phyloP scores from a whole-genome alignment of 2,888 invertebrate genomes.

The Andrena marginata region DNA sequence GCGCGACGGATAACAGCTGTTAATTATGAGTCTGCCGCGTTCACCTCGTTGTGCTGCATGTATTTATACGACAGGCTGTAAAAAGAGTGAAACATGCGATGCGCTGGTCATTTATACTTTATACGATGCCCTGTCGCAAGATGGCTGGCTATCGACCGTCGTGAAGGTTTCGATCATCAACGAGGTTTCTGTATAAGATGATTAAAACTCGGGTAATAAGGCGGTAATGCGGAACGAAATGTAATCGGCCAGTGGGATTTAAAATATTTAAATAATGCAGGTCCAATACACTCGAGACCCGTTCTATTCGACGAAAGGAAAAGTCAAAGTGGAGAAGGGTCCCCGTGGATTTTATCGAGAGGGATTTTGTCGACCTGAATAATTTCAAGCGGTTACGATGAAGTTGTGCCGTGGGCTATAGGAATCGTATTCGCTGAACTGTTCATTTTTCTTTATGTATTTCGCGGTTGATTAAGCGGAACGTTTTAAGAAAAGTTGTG shows the following conservation, averaged over 20 bases:
- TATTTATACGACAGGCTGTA: constrained; percentile 33
- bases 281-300: constrained; percentile 19
- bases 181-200: background rate
- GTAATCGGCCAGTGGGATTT: constrained; percentile 15
- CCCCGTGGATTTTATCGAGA: background rate
- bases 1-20: constrained; percentile 47
- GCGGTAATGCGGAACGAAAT: constrained; percentile 9
- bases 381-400: background rate
- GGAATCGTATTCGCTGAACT: background rate
- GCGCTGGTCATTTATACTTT: background rate
- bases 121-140: background rate
- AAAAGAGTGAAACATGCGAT: constrained; percentile 31
- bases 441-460: background rate
- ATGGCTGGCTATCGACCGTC: background rate
- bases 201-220: background rate
- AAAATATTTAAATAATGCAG: constrained; percentile 29
- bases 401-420: background rate
- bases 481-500: background rate
- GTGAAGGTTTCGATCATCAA: background rate
- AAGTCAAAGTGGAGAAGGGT: constrained; percentile 1
- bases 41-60: background rate
- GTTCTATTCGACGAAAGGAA: constrained; percentile 16
- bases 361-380: background rate
- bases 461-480: background rate
- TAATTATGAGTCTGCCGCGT: constrained; percentile 38